These are phyloP conservation scores for Periophthalmodon schlosseri DNA, from an alignment of 2,113 vertebrate species.

Conservation along the genomic window DNA sequence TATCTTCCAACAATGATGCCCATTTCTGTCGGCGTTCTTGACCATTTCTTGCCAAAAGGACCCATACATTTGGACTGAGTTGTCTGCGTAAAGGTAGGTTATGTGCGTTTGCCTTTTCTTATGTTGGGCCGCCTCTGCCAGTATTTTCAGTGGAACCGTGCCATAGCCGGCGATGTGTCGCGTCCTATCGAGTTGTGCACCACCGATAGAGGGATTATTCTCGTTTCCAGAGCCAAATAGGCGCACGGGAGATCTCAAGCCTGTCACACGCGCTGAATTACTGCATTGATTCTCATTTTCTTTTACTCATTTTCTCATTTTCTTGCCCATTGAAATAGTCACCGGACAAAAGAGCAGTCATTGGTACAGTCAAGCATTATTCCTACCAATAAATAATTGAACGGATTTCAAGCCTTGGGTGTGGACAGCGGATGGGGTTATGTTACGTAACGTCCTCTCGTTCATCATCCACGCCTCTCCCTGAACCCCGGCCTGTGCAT, in stretches of 20 bases:
- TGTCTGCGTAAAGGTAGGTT: conserved; percentile 45
- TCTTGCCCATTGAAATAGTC: conserved; percentile 22
- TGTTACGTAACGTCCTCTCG: conserved; percentile 61
- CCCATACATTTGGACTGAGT: conserved; percentile 41
- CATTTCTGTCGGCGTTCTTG: conserved; percentile 22
- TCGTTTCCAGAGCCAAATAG: background rate
- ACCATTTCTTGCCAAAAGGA: conserved; percentile 17
- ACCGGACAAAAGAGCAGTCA: background rate
- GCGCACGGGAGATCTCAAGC: background rate
- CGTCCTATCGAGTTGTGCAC: conserved; percentile 8
- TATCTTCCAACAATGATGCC: conserved; percentile 55
- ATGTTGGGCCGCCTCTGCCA: background rate
- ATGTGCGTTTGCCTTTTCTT: background rate
- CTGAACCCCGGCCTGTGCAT: conserved; percentile 48
- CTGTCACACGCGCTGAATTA: background rate
- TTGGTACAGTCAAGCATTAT: conserved; percentile 10
- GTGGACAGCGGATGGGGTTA: conserved; percentile 64
- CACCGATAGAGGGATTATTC: background rate
- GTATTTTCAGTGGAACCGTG: conserved; percentile 4
- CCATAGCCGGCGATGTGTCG: conserved; percentile 14
- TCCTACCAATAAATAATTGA: conserved; percentile 43
- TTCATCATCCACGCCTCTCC: conserved; percentile 57
- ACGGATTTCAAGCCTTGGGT: conserved; percentile 46
- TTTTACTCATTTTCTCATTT: background rate
- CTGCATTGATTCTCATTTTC: background rate